These are phyloP conservation scores for Dreissena rostriformis DNA, from an alignment of 1,140 invertebrate species.

Conservation along the genomic window DNA sequence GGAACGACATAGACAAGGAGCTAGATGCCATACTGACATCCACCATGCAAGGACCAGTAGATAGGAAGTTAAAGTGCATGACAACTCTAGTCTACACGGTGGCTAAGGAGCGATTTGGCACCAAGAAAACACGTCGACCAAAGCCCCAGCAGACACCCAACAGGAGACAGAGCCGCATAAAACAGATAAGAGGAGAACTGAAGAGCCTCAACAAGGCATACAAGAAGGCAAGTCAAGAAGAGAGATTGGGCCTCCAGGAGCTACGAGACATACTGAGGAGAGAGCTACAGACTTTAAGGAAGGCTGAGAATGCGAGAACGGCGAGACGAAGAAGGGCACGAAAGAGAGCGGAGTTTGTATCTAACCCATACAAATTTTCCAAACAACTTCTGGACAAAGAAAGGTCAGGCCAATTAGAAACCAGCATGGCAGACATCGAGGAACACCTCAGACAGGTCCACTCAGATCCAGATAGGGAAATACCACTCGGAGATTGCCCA, in stretches of 20 bases:
- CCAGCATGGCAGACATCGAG: constrained; percentile 16
- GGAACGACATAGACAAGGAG: constrained; percentile 22
- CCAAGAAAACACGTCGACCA: too few species aligned
- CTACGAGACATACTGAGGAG: neutral
- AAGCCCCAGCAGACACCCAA: neutral
- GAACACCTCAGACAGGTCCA: constrained; percentile 10
- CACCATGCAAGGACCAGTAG: constrained; percentile 8
- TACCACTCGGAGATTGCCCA: neutral
- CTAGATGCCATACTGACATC: constrained; percentile 1
- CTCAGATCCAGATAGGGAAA: neutral
- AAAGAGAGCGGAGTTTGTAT: constrained; percentile 3
- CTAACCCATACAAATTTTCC: constrained; percentile 35
- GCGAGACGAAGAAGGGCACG: constrained; percentile 6
- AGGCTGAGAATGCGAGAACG: neutral
- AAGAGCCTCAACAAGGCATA: constrained; percentile 2
- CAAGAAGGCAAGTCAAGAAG: constrained; percentile 16
- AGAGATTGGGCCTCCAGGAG: constrained; percentile 14
- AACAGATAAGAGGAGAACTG: constrained; percentile 13
- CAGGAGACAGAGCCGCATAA: constrained; percentile 23
- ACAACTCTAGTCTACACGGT: constrained; percentile 13
- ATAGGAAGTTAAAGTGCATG: constrained; percentile 13
- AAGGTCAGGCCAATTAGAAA: constrained; percentile 17
- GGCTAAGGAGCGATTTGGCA: constrained; percentile 19
- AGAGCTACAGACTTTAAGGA: neutral
- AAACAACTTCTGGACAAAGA: neutral